A percentile compares a stretch with the other conserved stretches of the same genome.
phyloP scores from a whole-genome alignment of 2,113 vertebrate genomes.

The Platysteira castanea region DNA sequence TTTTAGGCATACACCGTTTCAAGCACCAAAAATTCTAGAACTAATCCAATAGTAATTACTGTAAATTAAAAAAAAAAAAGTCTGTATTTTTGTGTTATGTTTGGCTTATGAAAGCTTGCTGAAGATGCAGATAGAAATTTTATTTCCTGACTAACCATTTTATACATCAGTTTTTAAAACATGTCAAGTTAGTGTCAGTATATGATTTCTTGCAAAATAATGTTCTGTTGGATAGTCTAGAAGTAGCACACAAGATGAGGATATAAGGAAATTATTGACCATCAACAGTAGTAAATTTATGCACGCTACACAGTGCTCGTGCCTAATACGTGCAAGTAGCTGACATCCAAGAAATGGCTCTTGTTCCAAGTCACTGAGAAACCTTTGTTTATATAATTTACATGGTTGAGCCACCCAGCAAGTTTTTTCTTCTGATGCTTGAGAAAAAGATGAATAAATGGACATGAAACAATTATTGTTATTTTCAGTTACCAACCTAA shows the following conservation, averaged over 20 bases:
- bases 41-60: neutral
- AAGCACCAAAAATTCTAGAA: neutral
- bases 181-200: neutral
- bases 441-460: neutral
- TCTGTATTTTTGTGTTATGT: neutral
- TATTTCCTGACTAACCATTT: neutral
- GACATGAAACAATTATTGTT: neutral
- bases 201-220: neutral
- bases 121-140: neutral
- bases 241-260: neutral
- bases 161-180: neutral
- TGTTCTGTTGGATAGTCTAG: neutral
- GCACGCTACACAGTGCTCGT: neutral
- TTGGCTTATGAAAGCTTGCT: neutral
- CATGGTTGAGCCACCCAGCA: neutral
- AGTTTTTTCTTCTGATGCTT: neutral
- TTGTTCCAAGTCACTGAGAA: neutral
- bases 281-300: neutral
- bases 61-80: neutral
- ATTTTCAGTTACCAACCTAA: neutral
- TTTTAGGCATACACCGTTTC: neutral
- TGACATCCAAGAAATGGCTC: neutral
- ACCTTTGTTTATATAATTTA: neutral
- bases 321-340: neutral
- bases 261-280: neutral